Base-by-base conservation (phyloP, 2,888 invertebrate species). In the Arrhopalites spinosus region DNA sequence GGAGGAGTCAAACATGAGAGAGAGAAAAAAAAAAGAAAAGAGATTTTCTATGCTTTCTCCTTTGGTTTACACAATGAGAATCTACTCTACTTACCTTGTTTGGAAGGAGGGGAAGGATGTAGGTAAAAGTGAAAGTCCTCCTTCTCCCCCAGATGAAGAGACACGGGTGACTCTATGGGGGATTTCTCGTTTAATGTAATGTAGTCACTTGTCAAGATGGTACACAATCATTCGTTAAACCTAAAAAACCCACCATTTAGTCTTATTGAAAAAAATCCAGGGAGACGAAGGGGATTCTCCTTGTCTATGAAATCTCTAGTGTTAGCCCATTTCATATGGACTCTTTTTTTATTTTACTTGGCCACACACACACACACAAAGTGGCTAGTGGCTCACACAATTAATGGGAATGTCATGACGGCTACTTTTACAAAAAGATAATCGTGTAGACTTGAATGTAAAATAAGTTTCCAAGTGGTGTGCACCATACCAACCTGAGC, bases 241-340 rank as follows among this genome's bases (percentile, higher is more conserved):
- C 53, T 53, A 5, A 5, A 53, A 53, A 53, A 17, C 64, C 36
- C n/a, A 36, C 36, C 43, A 64, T 64, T 64, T 64, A 64, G 29
- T n/a, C 27, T 64, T 64, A 64, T 64, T 64, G 64, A 43, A 64
- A 64, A 64, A 53, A 53, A 53, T n/a, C n/a, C n/a, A n/a, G n/a
- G n/a, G n/a, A n/a, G n/a, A n/a, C 7, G 20, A 20, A 20, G 5
- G n/a, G 2, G 17, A 2, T 13, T 64, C 43, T 43, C 64, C 61
- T 63, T 30, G 63, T 3, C 29, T 15, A n/a, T 64, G 13, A 29
- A 11, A 13, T 64, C 59, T 15, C 20, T 59, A 15, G 23, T 15
- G n/a, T 17, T 50, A 11, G 45, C n/a, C 56, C 61, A 63, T 63
- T 63, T 25, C 29, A 63, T 29, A 63, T 63, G 29, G 0, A n/a